A percentile compares a stretch with the other conserved stretches of the same genome.
Conservation (phyloP, 2,888 invertebrate species). For the Petrophora chlorosata region DNA sequence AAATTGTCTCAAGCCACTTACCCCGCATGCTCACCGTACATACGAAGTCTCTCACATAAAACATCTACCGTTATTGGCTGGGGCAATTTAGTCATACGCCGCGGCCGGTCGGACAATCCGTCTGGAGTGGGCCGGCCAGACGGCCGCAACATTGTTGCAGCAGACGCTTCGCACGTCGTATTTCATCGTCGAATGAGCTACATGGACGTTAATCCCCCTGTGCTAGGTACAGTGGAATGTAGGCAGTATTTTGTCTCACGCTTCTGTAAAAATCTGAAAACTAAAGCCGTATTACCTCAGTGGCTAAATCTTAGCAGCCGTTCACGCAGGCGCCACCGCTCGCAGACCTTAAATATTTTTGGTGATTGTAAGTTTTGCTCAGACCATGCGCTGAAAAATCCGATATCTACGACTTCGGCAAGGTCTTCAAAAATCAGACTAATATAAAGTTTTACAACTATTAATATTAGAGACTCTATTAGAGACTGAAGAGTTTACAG, state of each 20-base stretch:
- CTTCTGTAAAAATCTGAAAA: no score
- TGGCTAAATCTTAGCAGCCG: no score
- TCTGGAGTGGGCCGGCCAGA: conserved; percentile 49
- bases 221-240: background rate
- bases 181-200: conserved; percentile 57
- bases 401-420: no score
- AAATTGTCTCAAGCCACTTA: conserved; percentile 3
- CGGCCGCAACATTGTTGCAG: conserved; percentile 30
- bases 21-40: conserved; percentile 35
- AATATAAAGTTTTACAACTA: no score
- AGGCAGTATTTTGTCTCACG: background rate
- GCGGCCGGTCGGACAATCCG: conserved; percentile 59
- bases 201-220: conserved; percentile 30
- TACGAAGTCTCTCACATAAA: conserved; percentile 42
- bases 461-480: no score
- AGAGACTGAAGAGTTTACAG: no score
- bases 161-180: conserved; percentile 51
- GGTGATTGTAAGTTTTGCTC: no score
- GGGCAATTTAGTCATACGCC: conserved; percentile 71
- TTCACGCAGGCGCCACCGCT: no score
- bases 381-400: no score
- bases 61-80: conserved; percentile 58
- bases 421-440: no score
- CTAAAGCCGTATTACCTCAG: no score
- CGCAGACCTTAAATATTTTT: no score